phyloP scores from a whole-genome alignment of 2,888 invertebrate species.

The Nomada fabriciana region DNA sequence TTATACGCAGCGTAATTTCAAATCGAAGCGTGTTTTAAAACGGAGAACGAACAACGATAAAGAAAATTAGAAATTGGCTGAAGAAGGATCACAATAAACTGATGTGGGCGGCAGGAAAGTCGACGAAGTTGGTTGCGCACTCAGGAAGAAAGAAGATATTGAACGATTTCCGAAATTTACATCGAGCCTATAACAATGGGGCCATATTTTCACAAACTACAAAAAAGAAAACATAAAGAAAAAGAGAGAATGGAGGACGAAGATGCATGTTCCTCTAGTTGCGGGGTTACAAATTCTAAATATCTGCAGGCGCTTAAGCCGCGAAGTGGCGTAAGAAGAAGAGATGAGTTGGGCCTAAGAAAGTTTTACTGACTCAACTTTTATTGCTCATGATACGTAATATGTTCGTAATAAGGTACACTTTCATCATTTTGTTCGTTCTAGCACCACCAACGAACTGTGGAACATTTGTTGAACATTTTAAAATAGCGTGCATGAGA shows the following conservation, averaged over 20 bases:
- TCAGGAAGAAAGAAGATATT: slow-evolving; percentile 74
- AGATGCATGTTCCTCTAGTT: slow-evolving; percentile 69
- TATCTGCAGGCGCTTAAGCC: slow-evolving; percentile 76
- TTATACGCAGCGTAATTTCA: slow-evolving; percentile 42
- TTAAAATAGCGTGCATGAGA: slow-evolving; percentile 40
- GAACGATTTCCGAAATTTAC: slow-evolving; percentile 67
- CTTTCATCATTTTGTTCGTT: slow-evolving; percentile 76
- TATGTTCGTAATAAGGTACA: slow-evolving; percentile 80
- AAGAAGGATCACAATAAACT: slow-evolving; percentile 21
- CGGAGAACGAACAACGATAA: slow-evolving; percentile 22
- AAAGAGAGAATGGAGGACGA: slow-evolving; percentile 51
- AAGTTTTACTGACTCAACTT: slow-evolving; percentile 77
- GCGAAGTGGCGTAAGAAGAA: not conserved
- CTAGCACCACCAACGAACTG: slow-evolving; percentile 57
- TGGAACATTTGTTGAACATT: no score
- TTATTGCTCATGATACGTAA: slow-evolving; percentile 80
- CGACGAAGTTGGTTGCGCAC: slow-evolving; percentile 80
- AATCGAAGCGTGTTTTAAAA: slow-evolving; percentile 31
- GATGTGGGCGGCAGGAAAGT: slow-evolving; percentile 60
- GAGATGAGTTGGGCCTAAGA: slow-evolving; percentile 68
- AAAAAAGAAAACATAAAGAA: slow-evolving; percentile 32
- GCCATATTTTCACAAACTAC: slow-evolving; percentile 82
- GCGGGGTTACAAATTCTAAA: slow-evolving; percentile 80
- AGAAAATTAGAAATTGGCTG: not conserved
- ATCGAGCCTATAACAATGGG: slow-evolving; percentile 83